Evolutionary conservation across 2,113 vertebrate genomes (phyloP), one percentile per base, ranked within the genome.

Genomic region (Todiramphus saurophagus): DNA sequence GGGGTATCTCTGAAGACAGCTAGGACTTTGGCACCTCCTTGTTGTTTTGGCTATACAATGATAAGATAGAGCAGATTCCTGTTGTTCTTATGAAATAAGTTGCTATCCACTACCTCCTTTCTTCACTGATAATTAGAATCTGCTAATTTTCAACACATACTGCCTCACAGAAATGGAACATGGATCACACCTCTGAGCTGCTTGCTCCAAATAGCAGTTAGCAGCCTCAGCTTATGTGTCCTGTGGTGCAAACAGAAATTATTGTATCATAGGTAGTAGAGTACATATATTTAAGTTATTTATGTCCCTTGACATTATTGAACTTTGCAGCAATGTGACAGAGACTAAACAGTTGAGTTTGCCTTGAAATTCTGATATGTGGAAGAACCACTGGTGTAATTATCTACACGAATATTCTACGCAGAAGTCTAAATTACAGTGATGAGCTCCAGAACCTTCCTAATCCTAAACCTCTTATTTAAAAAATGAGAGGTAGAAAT

Each of bases 291-390:
- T 80, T 37, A 17, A 25, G 30, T 62, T 81, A 64, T 75, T 89
- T n/a, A 66, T 33, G 31, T 43, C 51, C 24, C 10, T 7, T 80
- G 73, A 31, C 12, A 0, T 77, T 30, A 58, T 87, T 94, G 80
- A 75, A 53, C 56, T 83, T 50, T 10, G 33, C 72, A 77, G 55
- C 23, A 58, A n/a, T 6, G 24, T 51, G 63, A 8, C 84, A 94
- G 67, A 97, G 96, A 97, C 96, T 95, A 97, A 97, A 97, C 97
- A 97, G 59, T 24, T 58, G 51, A 11, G 37, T 51, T 96, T 94
- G 89, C 96, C 95, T 97, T 97, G 97, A 90, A 83, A 53, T 83
- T 21, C 79, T 89, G 93, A 91, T 87, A 95, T 1, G 59, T 50
- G 82, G 50, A 80, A 87, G 73, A 72, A 63, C 25, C 43, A 68